A percentile compares a stretch with the other conserved stretches of the same genome.
phyloP scores from a whole-genome alignment of 2,113 vertebrate genomes.

The Atherinomorus stipes region DNA sequence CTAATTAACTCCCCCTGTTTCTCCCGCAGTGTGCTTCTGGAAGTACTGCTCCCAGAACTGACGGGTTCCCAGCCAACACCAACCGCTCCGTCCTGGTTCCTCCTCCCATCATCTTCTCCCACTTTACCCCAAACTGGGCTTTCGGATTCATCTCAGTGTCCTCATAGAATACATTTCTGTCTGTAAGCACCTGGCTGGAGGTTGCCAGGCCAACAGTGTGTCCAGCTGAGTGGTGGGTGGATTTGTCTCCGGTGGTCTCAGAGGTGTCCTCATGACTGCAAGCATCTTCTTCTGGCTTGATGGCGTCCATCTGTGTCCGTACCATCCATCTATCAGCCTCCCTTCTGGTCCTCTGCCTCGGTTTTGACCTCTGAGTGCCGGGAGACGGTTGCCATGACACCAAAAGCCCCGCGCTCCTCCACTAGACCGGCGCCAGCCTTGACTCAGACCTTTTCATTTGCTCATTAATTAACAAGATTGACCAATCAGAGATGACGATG shows the following conservation, averaged over 20 bases:
- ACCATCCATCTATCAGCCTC: not conserved
- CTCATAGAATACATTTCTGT: too few species aligned
- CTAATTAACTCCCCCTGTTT: slow-evolving; percentile 8
- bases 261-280: not conserved
- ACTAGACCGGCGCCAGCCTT: slow-evolving; percentile 43
- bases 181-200: not conserved
- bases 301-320: not conserved
- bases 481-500: slow-evolving; percentile 66
- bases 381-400: slow-evolving; percentile 50
- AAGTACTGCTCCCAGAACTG: slow-evolving; percentile 87
- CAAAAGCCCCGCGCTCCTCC: not conserved
- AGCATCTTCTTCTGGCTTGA: not conserved
- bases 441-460: slow-evolving; percentile 64
- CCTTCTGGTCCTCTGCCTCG: slow-evolving; percentile 11
- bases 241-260: not conserved
- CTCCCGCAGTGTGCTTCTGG: slow-evolving; percentile 84
- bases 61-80: slow-evolving; percentile 12
- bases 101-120: not conserved
- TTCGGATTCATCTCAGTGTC: too few species aligned
- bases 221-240: too few species aligned
- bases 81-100: not conserved
- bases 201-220: not conserved
- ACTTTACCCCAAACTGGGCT: not conserved
- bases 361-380: slow-evolving; percentile 16
- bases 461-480: slow-evolving; percentile 76